phyloP scores from a whole-genome alignment of 2,113 vertebrate species.

The Pelmatolapia mariae region DNA sequence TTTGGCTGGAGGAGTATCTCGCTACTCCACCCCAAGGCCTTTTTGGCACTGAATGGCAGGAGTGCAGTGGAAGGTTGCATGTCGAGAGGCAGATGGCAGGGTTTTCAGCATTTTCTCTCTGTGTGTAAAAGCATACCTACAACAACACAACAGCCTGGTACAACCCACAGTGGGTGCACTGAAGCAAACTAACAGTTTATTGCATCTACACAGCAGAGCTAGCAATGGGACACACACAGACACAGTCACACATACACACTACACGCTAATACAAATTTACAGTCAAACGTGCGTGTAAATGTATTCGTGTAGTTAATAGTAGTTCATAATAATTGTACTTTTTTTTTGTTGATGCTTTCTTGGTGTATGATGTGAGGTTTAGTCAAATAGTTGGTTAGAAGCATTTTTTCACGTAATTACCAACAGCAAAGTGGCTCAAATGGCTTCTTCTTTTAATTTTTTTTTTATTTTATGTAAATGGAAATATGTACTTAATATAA shows the following conservation, averaged over 20 bases:
- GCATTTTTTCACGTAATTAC: neutral
- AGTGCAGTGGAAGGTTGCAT: constrained; percentile 46
- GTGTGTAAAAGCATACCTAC: constrained; percentile 30
- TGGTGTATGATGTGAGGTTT: neutral
- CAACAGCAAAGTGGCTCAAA: neutral
- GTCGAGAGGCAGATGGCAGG: constrained; percentile 55
- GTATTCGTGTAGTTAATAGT: neutral
- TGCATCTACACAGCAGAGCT: constrained; percentile 3
- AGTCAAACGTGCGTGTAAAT: neutral
- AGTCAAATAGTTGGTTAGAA: neutral
- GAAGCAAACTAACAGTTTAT: constrained; percentile 5
- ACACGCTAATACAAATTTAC: neutral
- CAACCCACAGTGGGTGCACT: constrained; percentile 1
- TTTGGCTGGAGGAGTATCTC: constrained; percentile 22
- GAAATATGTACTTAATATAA: neutral
- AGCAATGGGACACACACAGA: neutral
- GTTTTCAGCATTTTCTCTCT: constrained; percentile 21
- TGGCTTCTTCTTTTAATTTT: neutral
- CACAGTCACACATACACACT: neutral
- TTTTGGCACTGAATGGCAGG: constrained; percentile 40
- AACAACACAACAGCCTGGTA: neutral
- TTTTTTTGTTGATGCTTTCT: neutral
- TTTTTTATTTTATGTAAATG: neutral
- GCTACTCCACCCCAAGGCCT: constrained; percentile 35
- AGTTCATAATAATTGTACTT: neutral